Percentiles rank a stretch among this genome's conserved stretches.
Evolutionary conservation across 1,140 invertebrate species (phyloP).

Genomic region (Zaprionus africanus): DNA sequence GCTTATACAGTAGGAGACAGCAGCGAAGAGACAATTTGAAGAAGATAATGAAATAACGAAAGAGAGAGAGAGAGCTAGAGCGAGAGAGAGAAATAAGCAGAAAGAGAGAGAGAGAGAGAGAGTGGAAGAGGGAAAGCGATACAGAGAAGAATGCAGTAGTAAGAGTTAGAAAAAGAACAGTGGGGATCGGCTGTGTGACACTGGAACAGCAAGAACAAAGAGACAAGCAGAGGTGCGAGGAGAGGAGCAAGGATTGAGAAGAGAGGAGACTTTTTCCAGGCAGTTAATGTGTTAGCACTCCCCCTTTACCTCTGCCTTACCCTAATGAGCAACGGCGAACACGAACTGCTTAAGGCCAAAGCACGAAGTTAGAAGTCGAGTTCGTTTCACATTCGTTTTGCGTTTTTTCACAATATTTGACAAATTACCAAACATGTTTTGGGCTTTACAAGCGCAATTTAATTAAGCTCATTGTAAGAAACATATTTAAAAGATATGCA

Average conservation of each 20-base stretch:
- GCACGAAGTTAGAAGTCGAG: conserved; percentile 12
- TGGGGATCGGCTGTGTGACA: neutral
- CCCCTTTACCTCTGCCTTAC: conserved; percentile 42
- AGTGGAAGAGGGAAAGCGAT: neutral
- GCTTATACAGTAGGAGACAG: too few relatives aligned
- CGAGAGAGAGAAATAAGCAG: too few relatives aligned
- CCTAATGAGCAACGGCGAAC: conserved; percentile 57
- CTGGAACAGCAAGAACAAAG: neutral
- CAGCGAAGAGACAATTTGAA: too few relatives aligned
- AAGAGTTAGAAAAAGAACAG: neutral
- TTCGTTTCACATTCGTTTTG: conserved; percentile 42
- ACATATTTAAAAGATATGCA: neutral
- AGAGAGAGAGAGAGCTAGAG: too few relatives aligned
- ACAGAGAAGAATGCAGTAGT: neutral
- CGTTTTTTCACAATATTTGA: conserved; percentile 8
- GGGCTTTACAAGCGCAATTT: conserved; percentile 35
- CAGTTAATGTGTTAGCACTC: conserved; percentile 8
- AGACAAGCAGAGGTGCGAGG: neutral
- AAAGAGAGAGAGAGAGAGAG: too few relatives aligned
- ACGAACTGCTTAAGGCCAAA: conserved; percentile 45
- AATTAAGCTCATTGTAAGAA: conserved; percentile 41
- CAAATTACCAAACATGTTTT: conserved; percentile 46
- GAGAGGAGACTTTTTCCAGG: neutral
- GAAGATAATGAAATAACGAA: too few relatives aligned
- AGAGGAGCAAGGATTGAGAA: neutral